Evolutionary conservation across 23 tunicate species (phyloP), one percentile per base, ranked within the genome.

Genomic region (Phallusia fumigata): DNA sequence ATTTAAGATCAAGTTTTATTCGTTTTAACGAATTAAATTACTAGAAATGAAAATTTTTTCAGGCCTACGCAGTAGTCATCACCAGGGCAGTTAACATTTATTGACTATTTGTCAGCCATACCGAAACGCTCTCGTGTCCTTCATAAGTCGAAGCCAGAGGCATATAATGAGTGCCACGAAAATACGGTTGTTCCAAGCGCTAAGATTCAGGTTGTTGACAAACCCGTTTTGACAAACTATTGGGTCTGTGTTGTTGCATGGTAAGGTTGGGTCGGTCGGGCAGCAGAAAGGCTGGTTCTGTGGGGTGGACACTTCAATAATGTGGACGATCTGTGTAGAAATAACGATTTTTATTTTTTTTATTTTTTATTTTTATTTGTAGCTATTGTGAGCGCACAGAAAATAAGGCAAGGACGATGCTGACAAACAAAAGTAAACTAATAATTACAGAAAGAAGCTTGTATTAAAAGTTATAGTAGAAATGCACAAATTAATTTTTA

Each of bases 101-200:
- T n/a, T n/a, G n/a, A n/a, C n/a, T n/a, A n/a, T n/a, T n/a, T n/a
- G 47, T 8, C 8, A 49, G 13, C 32, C 76, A 52, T 78, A 94
- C 98, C 90, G 73, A 74, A 94, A 94, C 73, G 98, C 93, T 75
- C 98, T 83, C 24, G 88, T 86, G 64, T 89, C 88, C 75, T 94
- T 94, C 98, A 94, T 94, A 26, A 94, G 79, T 52, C 94, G 82
- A 40, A 94, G 85, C 98, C 98, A 94, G 72, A 94, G 49, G 30
- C 79, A 81, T 65, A 94, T 86, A 36, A 94, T 83, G 49, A 49
- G 65, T 34, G 86, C 16, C 28, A 83, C 98, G 45, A 89, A 89
- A 30, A 94, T 76, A 35, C 98, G 77, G 65, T 94, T 94, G 83
- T 65, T 77, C 98, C 98, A 94, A 10, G 82, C 90, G 58, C 80